Evolutionary conservation across 1,140 invertebrate genomes (phyloP), one percentile per base, ranked within the genome.

Genomic region (Bombus sylvicola): DNA sequence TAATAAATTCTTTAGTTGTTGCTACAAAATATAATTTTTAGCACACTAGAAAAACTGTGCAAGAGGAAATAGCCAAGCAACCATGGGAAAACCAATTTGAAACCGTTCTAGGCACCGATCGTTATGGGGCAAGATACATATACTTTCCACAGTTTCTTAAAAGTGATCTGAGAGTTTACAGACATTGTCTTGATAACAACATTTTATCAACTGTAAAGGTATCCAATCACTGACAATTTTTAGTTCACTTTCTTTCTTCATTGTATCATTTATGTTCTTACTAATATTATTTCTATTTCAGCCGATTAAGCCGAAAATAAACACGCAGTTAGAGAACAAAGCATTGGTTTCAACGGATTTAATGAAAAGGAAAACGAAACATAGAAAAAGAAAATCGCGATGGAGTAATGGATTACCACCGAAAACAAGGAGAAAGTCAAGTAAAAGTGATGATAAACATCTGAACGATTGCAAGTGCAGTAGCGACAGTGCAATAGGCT

Each of bases 81-180:
- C 89, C 92, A 0, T 92, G 90, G 75, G 92, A 94, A 37, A 84
- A 92, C 64, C 90, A 93, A 39, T 91, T 92, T 43, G 93, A 95
- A 68, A 95, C 92, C 13, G 69, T 94, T 75, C 92, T 97, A n/a
- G 96, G 96, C 8, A 91, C 89, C 1, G 96, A 97, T 91, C 94
- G 95, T 53, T 90, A 96, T 34, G 96, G 96, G 5, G 95, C 96
- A 83, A 94, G 93, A 82, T 97, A 96, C 89, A 93, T 96, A 84
- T 96, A 96, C 89, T 96, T 97, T 90, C 96, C 96, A 68, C 96
- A 96, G 83, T 96, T 96, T 88, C 94, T 96, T 89, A 95, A 96
- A 5, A 96, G 92, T 57, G 96, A 96, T 93, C 87, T 97, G 8
- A 91, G 96, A 43, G 94, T 97, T 79, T 97, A 96, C 87, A 94